These are phyloP conservation scores for Fistularia tabacaria DNA, from an alignment of 2,797 vertebrate genomes.

Conservation along the genomic window DNA sequence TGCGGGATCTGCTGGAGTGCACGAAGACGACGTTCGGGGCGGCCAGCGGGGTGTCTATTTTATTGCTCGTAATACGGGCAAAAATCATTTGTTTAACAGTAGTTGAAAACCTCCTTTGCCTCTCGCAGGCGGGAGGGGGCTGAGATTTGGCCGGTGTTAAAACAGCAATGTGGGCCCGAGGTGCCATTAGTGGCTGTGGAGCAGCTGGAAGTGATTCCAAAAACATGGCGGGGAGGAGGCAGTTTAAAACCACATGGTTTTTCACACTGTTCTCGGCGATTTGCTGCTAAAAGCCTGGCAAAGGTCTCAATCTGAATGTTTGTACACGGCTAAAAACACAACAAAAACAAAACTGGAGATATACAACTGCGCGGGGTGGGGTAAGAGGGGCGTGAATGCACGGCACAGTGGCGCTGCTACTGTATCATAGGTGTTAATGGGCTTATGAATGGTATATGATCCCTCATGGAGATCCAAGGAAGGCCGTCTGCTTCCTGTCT, in stretches of 20 bases:
- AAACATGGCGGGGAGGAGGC: conserved; percentile 73
- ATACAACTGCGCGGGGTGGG: conserved; percentile 10
- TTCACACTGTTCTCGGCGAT: conserved; percentile 74
- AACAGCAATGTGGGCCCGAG: conserved; percentile 72
- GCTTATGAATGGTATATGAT: conserved; percentile 56
- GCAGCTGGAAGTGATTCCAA: conserved; percentile 81
- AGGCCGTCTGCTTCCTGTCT: conserved; percentile 67
- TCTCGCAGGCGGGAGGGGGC: conserved; percentile 55
- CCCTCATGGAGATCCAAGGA: conserved; percentile 58
- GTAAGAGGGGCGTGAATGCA: conserved; percentile 9
- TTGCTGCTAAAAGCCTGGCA: conserved; percentile 62
- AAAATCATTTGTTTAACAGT: conserved; percentile 71
- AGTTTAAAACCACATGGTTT: conserved; percentile 78
- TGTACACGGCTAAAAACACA: conserved; percentile 41
- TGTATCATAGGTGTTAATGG: conserved; percentile 62
- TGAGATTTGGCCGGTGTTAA: conserved; percentile 71
- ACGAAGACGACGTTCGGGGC: conserved; percentile 37
- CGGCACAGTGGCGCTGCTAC: conserved; percentile 39
- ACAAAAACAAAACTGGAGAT: conserved; percentile 43
- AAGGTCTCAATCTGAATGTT: conserved; percentile 48
- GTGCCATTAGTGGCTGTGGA: conserved; percentile 77
- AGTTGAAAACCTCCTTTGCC: conserved; percentile 68
- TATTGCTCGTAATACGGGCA: conserved; percentile 56
- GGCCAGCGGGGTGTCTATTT: conserved; percentile 50
- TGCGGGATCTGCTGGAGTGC: conserved; percentile 28